Conservation (phyloP, 2,888 invertebrate genomes). For the Cheilosia soror region DNA sequence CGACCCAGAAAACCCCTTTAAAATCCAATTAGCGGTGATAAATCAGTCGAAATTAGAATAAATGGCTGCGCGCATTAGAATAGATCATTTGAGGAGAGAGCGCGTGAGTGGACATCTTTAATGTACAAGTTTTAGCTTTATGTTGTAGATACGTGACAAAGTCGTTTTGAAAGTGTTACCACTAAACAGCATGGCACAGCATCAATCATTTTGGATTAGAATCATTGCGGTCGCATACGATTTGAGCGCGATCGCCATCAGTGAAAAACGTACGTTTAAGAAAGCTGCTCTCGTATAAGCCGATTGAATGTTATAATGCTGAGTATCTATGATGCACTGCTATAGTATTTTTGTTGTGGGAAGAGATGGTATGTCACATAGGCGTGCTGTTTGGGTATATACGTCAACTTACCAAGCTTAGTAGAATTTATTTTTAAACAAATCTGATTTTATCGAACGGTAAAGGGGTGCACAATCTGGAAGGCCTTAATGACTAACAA, state of each 20-base stretch:
- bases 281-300: conserved; percentile 14
- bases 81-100: conserved; percentile 38
- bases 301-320: conserved; percentile 1
- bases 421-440: conserved; percentile 8
- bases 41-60: conserved; percentile 61
- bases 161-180: conserved; percentile 57
- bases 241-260: conserved; percentile 8
- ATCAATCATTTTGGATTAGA: conserved; percentile 73
- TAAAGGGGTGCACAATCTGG: background rate
- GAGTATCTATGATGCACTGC: background rate
- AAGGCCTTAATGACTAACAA: background rate
- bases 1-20: conserved; percentile 13
- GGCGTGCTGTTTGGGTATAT: background rate
- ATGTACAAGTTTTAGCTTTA: background rate
- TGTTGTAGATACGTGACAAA: conserved; percentile 65
- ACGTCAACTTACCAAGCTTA: conserved; percentile 3
- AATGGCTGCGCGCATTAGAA: conserved; percentile 52
- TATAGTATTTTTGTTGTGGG: background rate
- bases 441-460: background rate
- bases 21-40: conserved; percentile 42
- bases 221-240: conserved; percentile 38
- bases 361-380: conserved; percentile 7
- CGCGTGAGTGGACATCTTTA: conserved; percentile 1
- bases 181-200: conserved; percentile 3
- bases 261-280: background rate